A percentile compares a stretch with the other conserved stretches of the same genome.
Evolutionary conservation across 1,140 invertebrate genomes (phyloP).

Genomic region (Himalopsyche phryganea): DNA sequence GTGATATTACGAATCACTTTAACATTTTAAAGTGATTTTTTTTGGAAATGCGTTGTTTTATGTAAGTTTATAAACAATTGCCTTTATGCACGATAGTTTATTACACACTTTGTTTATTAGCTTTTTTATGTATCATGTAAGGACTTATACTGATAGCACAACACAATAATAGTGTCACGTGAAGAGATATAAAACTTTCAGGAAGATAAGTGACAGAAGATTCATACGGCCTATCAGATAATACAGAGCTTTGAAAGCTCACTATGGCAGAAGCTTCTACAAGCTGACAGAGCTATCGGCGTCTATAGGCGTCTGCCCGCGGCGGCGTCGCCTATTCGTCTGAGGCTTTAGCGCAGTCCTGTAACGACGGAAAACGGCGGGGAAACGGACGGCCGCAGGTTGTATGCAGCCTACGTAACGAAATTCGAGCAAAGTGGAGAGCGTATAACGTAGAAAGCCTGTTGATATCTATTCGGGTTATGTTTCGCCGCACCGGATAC

Average conservation of each 20-base stretch:
- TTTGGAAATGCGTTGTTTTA: background rate
- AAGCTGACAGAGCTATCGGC: constrained; percentile 12
- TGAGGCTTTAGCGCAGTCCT: constrained; percentile 15
- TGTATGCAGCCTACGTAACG: background rate
- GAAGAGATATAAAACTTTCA: too few species aligned
- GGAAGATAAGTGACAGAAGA: too few species aligned
- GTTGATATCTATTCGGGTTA: constrained; percentile 11
- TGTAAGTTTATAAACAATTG: too few species aligned
- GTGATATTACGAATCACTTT: too few species aligned
- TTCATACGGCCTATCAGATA: too few species aligned
- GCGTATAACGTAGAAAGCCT: constrained; percentile 9
- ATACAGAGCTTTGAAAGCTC: background rate
- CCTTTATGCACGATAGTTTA: too few species aligned
- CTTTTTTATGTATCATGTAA: background rate
- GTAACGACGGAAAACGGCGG: background rate
- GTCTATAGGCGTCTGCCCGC: constrained; percentile 26
- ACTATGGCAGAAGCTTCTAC: constrained; percentile 2
- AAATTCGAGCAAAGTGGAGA: background rate
- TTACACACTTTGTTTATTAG: background rate
- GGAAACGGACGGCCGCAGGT: constrained; percentile 8
- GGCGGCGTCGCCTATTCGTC: constrained; percentile 29
- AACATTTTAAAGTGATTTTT: background rate
- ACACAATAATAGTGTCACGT: too few species aligned
- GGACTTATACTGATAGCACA: background rate
- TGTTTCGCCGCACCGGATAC: background rate